Conservation (phyloP, 2,797 vertebrate species). For the Novumbra hubbsi region DNA sequence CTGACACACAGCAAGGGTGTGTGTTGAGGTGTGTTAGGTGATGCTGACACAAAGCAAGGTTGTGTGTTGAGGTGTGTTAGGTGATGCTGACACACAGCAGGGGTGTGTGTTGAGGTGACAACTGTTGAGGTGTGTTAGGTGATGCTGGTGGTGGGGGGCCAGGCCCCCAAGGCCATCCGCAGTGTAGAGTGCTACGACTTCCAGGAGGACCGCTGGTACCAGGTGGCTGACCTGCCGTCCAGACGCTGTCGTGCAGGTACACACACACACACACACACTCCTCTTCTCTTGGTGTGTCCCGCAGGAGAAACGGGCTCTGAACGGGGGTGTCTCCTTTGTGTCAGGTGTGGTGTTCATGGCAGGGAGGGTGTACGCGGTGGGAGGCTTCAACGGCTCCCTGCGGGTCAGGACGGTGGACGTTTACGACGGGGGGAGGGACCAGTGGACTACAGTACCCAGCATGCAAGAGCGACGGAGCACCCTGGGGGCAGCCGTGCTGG, state of each 20-base stretch:
- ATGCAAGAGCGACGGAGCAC: conserved; percentile 97
- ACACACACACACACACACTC: conserved; percentile 8
- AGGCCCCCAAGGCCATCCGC: conserved; percentile 94
- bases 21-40: too few species aligned
- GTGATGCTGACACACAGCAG: conserved; percentile 82
- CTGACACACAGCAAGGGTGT: background rate
- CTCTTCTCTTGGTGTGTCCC: background rate
- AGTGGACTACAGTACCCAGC: conserved; percentile 89
- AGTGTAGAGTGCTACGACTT: conserved; percentile 97
- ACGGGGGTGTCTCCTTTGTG: background rate
- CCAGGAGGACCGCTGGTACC: conserved; percentile 94
- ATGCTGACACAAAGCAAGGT: too few species aligned
- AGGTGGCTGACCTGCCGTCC: conserved; percentile 91
- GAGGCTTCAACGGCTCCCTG: conserved; percentile 92
- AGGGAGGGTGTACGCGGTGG: conserved; percentile 87
- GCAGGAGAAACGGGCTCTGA: background rate
- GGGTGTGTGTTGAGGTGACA: conserved; percentile 1
- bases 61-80: conserved; percentile 60
- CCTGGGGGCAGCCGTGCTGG: conserved; percentile 87
- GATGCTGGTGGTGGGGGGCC: conserved; percentile 97
- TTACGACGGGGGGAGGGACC: conserved; percentile 86
- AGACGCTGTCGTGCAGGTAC: conserved; percentile 92
- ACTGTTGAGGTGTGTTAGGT: conserved; percentile 70
- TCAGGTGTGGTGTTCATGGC: conserved; percentile 92
- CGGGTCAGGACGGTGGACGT: conserved; percentile 91